Evolutionary conservation across 2,113 vertebrate genomes (phyloP).

Genomic region (Cephalopterus ornatus): DNA sequence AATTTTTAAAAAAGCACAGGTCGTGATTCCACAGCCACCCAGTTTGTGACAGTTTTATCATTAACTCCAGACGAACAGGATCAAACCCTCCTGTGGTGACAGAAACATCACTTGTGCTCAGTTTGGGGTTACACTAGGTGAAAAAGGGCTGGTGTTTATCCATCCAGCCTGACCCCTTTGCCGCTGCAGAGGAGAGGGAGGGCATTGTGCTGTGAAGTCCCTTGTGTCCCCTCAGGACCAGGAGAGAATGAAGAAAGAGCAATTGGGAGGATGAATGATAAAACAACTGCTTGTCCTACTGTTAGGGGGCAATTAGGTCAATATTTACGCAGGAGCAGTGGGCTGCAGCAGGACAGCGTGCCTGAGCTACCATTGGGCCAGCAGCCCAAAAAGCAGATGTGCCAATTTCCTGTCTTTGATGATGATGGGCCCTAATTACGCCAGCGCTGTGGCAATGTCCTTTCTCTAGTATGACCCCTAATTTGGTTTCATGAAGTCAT

Average conservation of each 20-base stretch:
- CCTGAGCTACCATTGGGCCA: constrained; percentile 53
- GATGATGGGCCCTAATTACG: constrained; percentile 77
- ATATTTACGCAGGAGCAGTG: constrained; percentile 8
- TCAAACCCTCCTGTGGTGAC: background rate
- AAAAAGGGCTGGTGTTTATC: background rate
- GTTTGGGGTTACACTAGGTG: background rate
- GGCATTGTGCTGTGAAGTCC: background rate
- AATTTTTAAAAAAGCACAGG: background rate
- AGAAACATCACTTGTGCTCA: background rate
- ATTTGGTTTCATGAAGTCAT: constrained; percentile 65
- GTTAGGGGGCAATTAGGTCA: constrained; percentile 43
- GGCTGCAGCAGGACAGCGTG: constrained; percentile 45
- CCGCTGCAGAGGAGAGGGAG: background rate
- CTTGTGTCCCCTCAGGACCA: background rate
- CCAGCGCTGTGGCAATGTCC: constrained; percentile 72
- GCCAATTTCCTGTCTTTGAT: constrained; percentile 78
- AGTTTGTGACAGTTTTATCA: background rate
- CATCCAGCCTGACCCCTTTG: background rate
- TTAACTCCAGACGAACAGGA: background rate
- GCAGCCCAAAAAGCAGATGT: constrained; percentile 80
- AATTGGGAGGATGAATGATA: constrained; percentile 34
- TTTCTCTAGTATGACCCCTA: constrained; percentile 68
- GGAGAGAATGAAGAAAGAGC: constrained; percentile 15
- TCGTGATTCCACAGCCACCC: background rate
- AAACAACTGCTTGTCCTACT: constrained; percentile 41